Conservation (phyloP, 2,797 vertebrate species). For the Muraenolepis orangiensis region DNA sequence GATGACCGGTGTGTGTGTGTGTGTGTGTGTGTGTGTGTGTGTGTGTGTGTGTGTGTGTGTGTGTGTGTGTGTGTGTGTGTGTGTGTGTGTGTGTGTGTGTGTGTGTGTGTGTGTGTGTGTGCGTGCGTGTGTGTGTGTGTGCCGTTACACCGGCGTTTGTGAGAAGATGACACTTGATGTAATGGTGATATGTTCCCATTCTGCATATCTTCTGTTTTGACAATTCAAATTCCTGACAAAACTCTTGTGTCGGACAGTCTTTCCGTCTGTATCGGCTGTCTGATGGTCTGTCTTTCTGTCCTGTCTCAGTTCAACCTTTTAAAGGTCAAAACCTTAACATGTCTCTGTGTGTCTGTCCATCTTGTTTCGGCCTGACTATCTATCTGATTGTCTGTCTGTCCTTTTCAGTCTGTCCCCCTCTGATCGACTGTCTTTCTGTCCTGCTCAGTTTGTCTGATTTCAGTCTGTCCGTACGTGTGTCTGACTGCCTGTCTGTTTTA, state of each 20-base stretch:
- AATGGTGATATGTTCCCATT: background rate
- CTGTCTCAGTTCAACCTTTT: too few species aligned
- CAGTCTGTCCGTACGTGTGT: too few species aligned
- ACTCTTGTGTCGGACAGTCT: background rate
- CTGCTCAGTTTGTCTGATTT: background rate
- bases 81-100: slow-evolving; percentile 10
- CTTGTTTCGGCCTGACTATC: too few species aligned
- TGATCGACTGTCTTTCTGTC: background rate
- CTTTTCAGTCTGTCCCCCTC: background rate
- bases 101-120: slow-evolving; percentile 11
- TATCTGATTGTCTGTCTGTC: background rate
- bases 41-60: slow-evolving; percentile 9
- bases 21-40: slow-evolving; percentile 17
- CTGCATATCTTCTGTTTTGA: background rate
- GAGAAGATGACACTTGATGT: too few species aligned
- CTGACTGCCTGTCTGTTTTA: background rate
- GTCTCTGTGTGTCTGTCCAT: too few species aligned
- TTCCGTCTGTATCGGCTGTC: background rate
- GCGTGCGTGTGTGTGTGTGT: slow-evolving; percentile 14
- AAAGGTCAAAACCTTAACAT: too few species aligned
- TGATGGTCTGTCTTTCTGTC: background rate
- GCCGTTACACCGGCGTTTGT: too few species aligned
- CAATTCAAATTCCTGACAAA: background rate
- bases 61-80: slow-evolving; percentile 9
- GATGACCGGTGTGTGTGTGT: background rate